phyloP scores from a whole-genome alignment of 2,113 vertebrate species.

The Mormyrus iriodes region DNA sequence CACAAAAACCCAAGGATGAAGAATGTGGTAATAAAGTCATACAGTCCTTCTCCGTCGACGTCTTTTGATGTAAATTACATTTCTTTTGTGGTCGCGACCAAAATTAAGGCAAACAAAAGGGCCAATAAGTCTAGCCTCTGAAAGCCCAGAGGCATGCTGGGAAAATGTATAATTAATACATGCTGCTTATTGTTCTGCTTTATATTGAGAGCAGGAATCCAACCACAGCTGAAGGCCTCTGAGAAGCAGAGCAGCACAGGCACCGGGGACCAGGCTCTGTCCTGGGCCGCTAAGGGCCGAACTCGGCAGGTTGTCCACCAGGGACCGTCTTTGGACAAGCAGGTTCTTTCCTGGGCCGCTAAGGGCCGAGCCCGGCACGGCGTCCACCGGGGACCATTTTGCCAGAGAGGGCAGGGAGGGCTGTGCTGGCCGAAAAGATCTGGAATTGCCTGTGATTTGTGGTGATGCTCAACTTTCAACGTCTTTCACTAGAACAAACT shows the following conservation, averaged over 20 bases:
- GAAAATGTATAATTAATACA: constrained; percentile 40
- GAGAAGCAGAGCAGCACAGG: background rate
- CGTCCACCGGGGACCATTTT: no score
- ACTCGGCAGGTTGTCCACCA: background rate
- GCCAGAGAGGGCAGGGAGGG: background rate
- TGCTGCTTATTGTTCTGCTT: constrained; percentile 34
- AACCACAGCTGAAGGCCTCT: constrained; percentile 21
- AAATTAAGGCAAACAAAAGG: constrained; percentile 40
- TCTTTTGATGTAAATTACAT: constrained; percentile 43
- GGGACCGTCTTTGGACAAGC: background rate
- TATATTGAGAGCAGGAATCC: constrained; percentile 29
- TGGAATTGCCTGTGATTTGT: background rate
- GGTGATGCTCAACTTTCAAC: background rate
- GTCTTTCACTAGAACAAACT: background rate
- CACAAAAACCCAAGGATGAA: constrained; percentile 7
- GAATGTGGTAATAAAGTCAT: constrained; percentile 33
- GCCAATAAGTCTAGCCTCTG: constrained; percentile 31
- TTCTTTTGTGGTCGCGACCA: constrained; percentile 29
- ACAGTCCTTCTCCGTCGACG: constrained; percentile 31
- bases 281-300: background rate
- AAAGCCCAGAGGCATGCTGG: constrained; percentile 30
- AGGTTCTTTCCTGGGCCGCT: background rate
- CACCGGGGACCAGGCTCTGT: background rate
- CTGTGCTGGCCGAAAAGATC: background rate
- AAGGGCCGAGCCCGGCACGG: background rate